These are phyloP conservation scores for Trissonchulus latispiculum DNA, from an alignment of 2,888 invertebrate species.

Conservation along the genomic window DNA sequence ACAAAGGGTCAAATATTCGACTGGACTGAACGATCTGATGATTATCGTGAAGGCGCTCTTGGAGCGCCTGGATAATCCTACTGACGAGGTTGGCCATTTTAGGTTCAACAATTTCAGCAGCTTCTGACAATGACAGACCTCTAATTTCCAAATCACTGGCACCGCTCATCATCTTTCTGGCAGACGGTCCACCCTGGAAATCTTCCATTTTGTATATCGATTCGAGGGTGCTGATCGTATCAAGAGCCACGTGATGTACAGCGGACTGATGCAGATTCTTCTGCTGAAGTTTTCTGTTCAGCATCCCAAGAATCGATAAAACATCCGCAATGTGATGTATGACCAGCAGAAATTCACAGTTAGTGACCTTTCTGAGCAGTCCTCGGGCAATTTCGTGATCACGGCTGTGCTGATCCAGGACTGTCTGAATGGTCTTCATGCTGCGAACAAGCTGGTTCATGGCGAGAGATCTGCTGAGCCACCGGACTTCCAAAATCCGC, in stretches of 20 bases:
- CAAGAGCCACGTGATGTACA: neutral
- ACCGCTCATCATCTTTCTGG: neutral
- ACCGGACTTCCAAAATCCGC: neutral
- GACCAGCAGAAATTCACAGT: neutral
- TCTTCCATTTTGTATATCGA: neutral
- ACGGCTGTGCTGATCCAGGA: neutral
- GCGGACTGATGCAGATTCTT: neutral
- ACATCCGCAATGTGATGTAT: neutral
- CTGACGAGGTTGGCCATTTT: neutral
- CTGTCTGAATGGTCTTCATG: neutral
- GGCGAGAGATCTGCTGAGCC: neutral
- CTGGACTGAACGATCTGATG: neutral
- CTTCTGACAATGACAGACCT: neutral
- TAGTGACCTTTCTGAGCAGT: neutral
- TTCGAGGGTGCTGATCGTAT: neutral
- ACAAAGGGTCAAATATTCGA: slow-evolving; percentile 10
- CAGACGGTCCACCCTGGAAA: neutral
- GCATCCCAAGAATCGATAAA: neutral
- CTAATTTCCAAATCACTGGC: neutral
- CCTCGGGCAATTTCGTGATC: neutral
- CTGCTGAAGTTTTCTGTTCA: neutral
- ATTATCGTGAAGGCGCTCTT: neutral
- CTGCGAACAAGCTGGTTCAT: neutral
- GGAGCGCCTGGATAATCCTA: neutral
- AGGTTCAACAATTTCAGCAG: neutral